Evolutionary conservation across 2,797 vertebrate species (phyloP), one percentile per base, ranked within the genome.

Genomic region (Chiroxiphia lanceolata): DNA sequence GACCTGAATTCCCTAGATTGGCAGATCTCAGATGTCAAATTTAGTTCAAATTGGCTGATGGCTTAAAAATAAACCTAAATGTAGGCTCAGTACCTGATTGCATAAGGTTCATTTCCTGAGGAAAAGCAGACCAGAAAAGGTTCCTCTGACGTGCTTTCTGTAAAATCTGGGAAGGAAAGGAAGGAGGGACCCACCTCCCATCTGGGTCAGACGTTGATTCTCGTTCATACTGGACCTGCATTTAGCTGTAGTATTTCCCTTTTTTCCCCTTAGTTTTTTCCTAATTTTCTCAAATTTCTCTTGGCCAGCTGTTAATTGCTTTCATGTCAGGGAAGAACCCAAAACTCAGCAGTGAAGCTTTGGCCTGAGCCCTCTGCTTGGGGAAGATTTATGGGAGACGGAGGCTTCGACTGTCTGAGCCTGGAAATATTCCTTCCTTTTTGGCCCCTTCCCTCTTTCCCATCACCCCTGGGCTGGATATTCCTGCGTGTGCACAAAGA

Each of bases 391-490:
- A 95, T 92, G 61, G 61, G 45, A 68, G 50, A 77, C n/a, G 26
- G 34, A 91, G 64, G 47, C 40, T 94, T 92, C 79, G 61, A 61
- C 64, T 34, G 72, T 82, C 92, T 64, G 80, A 84, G 76, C 77
- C 82, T 90, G 91, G 90, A 96, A 94, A 93, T 65, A 94, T 92
- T 76, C 78, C 90, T 96, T 92, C 90, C 79, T 61, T 81, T 89
- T 80, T 83, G 63, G 68, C 81, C 90, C 56, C 40, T 17, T 92
- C 80, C 67, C n/a, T 21, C 44, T 72, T 85, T 84, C 80, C 76
- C 92, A 92, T 67, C 81, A 50, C 83, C 76, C 85, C 27, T 10
- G 56, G 60, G 68, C 72, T 92, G 40, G 51, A n/a, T 40, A 13
- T 34, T 71, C 78, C 42, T 59, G 48, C 50, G 75, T 51, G 75